Base-by-base conservation (phyloP, 2,113 vertebrate genomes). In the Arenaria interpres region DNA sequence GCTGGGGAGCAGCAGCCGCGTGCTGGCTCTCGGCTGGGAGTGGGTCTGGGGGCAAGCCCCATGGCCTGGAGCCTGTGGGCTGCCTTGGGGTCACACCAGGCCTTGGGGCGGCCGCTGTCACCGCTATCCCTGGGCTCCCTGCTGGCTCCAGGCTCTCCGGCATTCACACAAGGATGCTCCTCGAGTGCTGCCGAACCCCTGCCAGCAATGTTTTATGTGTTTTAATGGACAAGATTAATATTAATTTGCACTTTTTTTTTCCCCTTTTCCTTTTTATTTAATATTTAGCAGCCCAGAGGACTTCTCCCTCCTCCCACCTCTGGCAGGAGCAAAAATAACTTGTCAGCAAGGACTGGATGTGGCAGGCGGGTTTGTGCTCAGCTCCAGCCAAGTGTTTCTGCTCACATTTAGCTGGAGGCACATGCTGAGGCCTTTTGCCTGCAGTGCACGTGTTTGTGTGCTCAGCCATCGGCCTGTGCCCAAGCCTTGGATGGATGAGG, bases 161-260 rank as follows among this genome's bases (percentile, higher is more conserved):
- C 10, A 1, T 85, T 87, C 68, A 71, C 89, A 76, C 45, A 53
- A 37, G 50, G 54, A 89, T 78, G 80, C n/a, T 81, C 50, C 30
- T 11, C 0, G 1, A 90, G 73, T 72, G 43, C 86, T 74, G 64
- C 60, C 4, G 3, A 78, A 33, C 50, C 46, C 18, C 56, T 95
- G 86, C 91, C 87, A 94, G 86, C 53, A 54, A 43, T 24, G 20
- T 89, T 96, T 90, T 91, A 74, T 75, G 80, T 54, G 56, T 82
- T 86, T 89, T 96, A 97, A 96, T 96, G 95, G 93, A 88, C 24
- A 63, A 63, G 43, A 96, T 97, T 96, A 97, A 97, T 96, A 97
- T 96, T 96, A 96, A 97, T 89, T 95, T 81, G 28, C 32, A n/a
- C 12, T 48, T 79, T 62, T 73, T 67, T 60, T 62, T 20, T 9